Percentiles rank a stretch among this genome's conserved stretches.
phyloP scores from a whole-genome alignment of 1,140 invertebrate species.

The Neodiprion pinetum region DNA sequence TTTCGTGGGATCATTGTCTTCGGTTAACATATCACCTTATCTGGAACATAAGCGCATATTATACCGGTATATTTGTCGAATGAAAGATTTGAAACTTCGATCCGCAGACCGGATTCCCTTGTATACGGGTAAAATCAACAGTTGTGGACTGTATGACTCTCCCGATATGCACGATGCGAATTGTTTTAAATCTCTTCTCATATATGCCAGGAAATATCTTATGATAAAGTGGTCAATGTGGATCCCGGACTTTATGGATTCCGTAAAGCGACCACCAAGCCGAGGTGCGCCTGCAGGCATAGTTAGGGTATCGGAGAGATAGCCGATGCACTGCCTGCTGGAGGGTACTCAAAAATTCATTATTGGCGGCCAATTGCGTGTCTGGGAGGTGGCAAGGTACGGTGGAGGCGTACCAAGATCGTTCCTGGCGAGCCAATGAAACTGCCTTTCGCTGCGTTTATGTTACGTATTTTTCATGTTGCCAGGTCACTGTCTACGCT shows the following conservation, averaged over 20 bases:
- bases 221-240: no score
- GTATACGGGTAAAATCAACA: no score
- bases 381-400: slow-evolving; percentile 48
- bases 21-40: slow-evolving; percentile 62
- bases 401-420: slow-evolving; percentile 53
- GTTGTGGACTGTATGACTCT: no score
- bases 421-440: slow-evolving; percentile 51
- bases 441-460: slow-evolving; percentile 49
- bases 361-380: slow-evolving; percentile 14
- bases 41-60: slow-evolving; percentile 33
- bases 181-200: no score
- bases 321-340: not conserved
- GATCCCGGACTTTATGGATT: no score
- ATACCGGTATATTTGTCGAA: not conserved
- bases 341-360: slow-evolving; percentile 8
- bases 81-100: not conserved
- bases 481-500: slow-evolving; percentile 54
- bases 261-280: no score
- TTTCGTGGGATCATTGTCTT: slow-evolving; percentile 61
- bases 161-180: no score
- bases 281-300: no score
- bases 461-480: slow-evolving; percentile 57
- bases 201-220: no score
- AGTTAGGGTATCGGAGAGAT: not conserved
- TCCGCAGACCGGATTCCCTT: no score